A percentile compares a stretch with the other conserved stretches of the same genome.
These are phyloP conservation scores for Serinus canaria DNA, from an alignment of 2,113 vertebrate genomes.

Conservation along the genomic window DNA sequence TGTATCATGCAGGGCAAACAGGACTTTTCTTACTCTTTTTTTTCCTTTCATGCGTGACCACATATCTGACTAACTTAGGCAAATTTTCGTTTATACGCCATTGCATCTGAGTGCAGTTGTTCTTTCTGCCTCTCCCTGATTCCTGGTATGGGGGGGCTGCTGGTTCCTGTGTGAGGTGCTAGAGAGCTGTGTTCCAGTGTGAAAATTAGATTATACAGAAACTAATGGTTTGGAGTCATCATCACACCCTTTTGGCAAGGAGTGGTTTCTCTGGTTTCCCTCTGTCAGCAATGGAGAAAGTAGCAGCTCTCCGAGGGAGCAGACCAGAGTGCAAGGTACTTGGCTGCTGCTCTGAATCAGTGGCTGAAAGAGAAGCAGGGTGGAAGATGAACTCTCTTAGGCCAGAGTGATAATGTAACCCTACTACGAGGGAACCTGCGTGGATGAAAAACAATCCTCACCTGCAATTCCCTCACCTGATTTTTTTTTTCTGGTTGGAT, in stretches of 20 bases:
- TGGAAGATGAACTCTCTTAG: background rate
- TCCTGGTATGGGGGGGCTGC: background rate
- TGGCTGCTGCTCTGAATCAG: background rate
- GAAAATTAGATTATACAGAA: background rate
- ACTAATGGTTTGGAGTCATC: background rate
- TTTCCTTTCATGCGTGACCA: background rate
- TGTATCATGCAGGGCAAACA: background rate
- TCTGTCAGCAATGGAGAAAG: background rate
- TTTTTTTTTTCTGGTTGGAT: background rate
- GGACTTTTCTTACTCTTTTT: background rate
- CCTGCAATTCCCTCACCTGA: background rate
- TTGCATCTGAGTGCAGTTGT: background rate
- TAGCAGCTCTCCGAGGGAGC: background rate
- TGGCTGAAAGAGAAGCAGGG: background rate
- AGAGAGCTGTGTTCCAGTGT: background rate
- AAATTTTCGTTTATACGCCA: accelerated
- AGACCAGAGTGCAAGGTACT: accelerated
- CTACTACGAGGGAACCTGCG: accelerated
- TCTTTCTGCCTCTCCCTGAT: background rate
- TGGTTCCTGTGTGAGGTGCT: background rate
- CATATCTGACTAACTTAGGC: background rate
- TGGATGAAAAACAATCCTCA: background rate
- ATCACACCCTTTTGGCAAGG: background rate
- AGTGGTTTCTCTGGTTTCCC: background rate
- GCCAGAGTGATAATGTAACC: background rate